These are phyloP conservation scores for Stegostoma tigrinum DNA, from an alignment of 2,113 vertebrate genomes.

Conservation along the genomic window DNA sequence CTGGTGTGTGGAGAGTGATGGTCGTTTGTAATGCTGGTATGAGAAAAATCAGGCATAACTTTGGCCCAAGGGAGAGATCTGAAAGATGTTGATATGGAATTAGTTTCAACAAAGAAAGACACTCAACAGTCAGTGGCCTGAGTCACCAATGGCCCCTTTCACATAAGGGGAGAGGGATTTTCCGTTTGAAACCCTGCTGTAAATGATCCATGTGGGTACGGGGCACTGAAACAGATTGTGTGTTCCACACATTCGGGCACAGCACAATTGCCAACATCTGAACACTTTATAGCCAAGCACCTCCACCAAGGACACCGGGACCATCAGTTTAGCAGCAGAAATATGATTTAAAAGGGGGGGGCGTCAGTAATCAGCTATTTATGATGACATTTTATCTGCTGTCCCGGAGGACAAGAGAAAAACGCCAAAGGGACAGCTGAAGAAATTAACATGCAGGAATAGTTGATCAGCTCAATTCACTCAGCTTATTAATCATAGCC, in stretches of 20 bases:
- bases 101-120: background rate
- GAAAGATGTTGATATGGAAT: background rate
- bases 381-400: constrained; percentile 45
- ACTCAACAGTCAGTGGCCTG: too few species aligned
- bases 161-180: too few species aligned
- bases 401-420: constrained; percentile 40
- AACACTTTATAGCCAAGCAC: background rate
- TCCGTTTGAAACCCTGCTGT: background rate
- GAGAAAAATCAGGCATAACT: background rate
- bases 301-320: constrained; percentile 11
- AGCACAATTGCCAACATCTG: background rate
- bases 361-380: constrained; percentile 43
- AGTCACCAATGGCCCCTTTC: background rate
- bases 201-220: background rate
- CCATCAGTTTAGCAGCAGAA: constrained; percentile 33
- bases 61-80: background rate
- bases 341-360: constrained; percentile 11
- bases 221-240: too few species aligned
- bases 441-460: constrained; percentile 87
- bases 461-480: constrained; percentile 86
- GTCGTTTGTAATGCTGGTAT: background rate
- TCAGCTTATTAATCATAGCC: constrained; percentile 86
- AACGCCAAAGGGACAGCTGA: constrained; percentile 48
- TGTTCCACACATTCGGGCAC: background rate
- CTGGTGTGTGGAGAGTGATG: background rate